Conservation (phyloP, 2,113 vertebrate species). For the Protobothrops flavoviridis region DNA sequence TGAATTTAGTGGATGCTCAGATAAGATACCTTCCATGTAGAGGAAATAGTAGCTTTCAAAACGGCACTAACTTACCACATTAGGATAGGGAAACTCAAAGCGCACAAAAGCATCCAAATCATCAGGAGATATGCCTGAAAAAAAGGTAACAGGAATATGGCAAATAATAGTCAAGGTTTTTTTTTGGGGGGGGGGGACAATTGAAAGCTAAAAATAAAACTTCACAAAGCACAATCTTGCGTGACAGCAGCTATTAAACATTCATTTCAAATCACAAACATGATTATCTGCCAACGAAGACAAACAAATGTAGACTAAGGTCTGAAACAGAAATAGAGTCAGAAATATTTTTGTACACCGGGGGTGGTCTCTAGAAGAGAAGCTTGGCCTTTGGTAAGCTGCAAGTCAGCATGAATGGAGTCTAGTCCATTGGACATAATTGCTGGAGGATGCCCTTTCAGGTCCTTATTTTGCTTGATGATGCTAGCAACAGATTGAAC, state of each 20-base stretch:
- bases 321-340: not conserved
- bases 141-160: not conserved
- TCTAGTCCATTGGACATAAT: not conserved
- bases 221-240: not conserved
- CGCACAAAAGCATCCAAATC: constrained; percentile 88
- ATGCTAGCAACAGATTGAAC: not conserved
- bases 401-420: not conserved
- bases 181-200: not conserved
- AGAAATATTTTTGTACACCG: not conserved
- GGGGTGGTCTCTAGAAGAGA: not conserved
- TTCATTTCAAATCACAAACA: not conserved
- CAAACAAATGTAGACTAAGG: not conserved
- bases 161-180: not conserved
- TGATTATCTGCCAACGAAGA: not conserved
- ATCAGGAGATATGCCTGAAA: constrained; percentile 75
- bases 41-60: not conserved
- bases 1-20: not conserved
- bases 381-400: not conserved
- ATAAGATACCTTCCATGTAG: not conserved
- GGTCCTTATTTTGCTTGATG: not conserved
- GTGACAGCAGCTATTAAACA: not conserved
- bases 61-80: constrained; percentile 67
- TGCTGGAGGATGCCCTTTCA: not conserved
- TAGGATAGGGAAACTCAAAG: constrained; percentile 92
- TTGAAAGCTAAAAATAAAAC: not conserved